Percentiles rank a stretch among this genome's conserved stretches.
Evolutionary conservation across 2,113 vertebrate genomes (phyloP).

Genomic region (Neolamprologus hecqui): DNA sequence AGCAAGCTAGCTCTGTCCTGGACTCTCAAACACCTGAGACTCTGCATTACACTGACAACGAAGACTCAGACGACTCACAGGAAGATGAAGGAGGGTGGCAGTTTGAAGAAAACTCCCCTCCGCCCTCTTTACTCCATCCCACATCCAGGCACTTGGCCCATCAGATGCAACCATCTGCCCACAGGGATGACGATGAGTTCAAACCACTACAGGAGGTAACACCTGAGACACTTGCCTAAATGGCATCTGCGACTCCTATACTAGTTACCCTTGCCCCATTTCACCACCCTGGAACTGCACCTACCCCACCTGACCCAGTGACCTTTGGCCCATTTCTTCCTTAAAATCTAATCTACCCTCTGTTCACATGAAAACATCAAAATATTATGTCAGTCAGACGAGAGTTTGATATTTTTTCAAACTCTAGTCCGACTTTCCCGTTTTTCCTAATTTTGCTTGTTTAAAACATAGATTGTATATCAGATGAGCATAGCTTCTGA

Average conservation of each 20-base stretch:
- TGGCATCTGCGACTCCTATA: background rate
- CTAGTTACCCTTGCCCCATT: background rate
- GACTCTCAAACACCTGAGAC: background rate
- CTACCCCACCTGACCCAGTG: background rate
- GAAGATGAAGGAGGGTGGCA: background rate
- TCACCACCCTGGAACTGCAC: background rate
- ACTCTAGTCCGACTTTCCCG: fast-evolving
- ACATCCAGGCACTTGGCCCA: background rate
- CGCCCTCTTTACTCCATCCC: background rate
- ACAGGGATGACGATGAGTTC: constrained; percentile 1
- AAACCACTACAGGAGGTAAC: constrained; percentile 39
- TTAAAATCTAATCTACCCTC: background rate
- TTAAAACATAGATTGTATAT: background rate
- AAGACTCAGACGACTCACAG: background rate
- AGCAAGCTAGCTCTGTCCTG: background rate
- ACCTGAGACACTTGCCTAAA: background rate
- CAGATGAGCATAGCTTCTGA: background rate
- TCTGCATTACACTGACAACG: background rate
- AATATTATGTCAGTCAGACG: background rate
- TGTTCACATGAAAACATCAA: background rate
- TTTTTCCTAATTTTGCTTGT: background rate
- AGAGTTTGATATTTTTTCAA: background rate
- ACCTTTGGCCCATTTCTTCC: background rate
- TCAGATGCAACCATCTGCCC: background rate
- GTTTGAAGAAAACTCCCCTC: background rate